Evolutionary conservation across 1,140 invertebrate genomes (phyloP).

Genomic region (Drosophila persimilis): DNA sequence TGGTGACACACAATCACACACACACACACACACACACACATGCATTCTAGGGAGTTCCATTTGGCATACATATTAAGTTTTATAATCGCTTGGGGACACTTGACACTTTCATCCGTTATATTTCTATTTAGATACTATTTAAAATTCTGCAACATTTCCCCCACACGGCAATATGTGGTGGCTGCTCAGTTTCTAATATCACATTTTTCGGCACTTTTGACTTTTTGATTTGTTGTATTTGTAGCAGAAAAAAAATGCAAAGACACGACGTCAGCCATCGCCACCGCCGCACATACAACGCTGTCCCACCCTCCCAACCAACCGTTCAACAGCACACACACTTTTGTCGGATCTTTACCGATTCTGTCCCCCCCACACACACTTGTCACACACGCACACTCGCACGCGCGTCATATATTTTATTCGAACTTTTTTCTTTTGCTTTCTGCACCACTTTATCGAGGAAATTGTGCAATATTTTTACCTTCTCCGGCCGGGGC

Average conservation of each 20-base stretch:
- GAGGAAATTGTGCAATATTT: slow-evolving; percentile 34
- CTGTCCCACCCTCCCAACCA: background rate
- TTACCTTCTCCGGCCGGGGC: slow-evolving; percentile 37
- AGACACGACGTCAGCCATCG: slow-evolving; percentile 71
- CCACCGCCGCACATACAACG: slow-evolving; percentile 33
- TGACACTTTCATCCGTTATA: no score
- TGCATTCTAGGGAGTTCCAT: background rate
- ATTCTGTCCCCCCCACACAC: slow-evolving; percentile 36
- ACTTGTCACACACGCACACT: slow-evolving; percentile 71
- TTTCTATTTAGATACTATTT: no score
- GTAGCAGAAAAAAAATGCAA: slow-evolving; percentile 76
- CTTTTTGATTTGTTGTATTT: slow-evolving; percentile 49
- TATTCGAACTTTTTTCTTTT: slow-evolving; percentile 37
- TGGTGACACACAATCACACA: no score
- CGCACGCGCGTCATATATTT: slow-evolving; percentile 61
- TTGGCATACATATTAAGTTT: background rate
- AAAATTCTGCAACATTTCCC: no score
- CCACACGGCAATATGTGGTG: background rate
- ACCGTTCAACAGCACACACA: slow-evolving; percentile 18
- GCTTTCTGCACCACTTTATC: slow-evolving; percentile 20
- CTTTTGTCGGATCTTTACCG: background rate
- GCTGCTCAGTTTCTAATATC: slow-evolving; percentile 27
- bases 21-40: no score
- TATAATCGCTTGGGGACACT: background rate
- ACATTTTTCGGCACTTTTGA: slow-evolving; percentile 2